Conservation (phyloP, 2,797 vertebrate species). For the Alectoris magna region DNA sequence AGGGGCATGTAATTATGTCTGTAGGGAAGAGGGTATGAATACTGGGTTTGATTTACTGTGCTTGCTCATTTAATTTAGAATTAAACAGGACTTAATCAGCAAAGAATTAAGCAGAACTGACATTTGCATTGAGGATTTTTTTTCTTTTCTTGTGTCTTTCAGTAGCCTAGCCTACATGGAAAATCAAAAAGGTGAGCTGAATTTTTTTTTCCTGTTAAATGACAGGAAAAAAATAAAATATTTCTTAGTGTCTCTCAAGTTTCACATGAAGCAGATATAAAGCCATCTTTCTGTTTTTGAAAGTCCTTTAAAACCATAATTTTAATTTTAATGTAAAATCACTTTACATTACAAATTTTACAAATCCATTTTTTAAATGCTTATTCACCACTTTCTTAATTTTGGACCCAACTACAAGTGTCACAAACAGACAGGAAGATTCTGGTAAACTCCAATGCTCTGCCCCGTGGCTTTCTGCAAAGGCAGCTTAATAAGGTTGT, state of each 20-base stretch:
- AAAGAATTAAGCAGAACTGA: not conserved
- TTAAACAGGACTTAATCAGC: not conserved
- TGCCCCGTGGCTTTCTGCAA: not conserved
- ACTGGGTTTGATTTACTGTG: not conserved
- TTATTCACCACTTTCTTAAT: not conserved
- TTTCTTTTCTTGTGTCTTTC: not conserved
- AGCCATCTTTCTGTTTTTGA: not conserved
- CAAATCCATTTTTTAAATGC: not conserved
- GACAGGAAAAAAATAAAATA: not conserved
- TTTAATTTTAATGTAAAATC: not conserved
- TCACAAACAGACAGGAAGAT: not conserved
- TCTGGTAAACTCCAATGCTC: not conserved
- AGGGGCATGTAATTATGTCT: conserved; percentile 12
- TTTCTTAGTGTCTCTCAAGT: not conserved
- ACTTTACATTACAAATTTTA: not conserved
- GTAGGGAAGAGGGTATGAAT: not conserved
- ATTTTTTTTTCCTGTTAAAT: not conserved
- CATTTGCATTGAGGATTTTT: not conserved
- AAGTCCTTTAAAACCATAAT: not conserved
- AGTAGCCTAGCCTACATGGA: not conserved
- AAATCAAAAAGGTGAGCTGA: not conserved
- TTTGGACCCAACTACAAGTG: not conserved
- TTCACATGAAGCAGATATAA: not conserved
- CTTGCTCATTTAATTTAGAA: conserved; percentile 16
- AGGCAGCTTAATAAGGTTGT: not conserved